Base-by-base conservation (phyloP, 1,140 invertebrate genomes). In the Drosophila virilis region DNA sequence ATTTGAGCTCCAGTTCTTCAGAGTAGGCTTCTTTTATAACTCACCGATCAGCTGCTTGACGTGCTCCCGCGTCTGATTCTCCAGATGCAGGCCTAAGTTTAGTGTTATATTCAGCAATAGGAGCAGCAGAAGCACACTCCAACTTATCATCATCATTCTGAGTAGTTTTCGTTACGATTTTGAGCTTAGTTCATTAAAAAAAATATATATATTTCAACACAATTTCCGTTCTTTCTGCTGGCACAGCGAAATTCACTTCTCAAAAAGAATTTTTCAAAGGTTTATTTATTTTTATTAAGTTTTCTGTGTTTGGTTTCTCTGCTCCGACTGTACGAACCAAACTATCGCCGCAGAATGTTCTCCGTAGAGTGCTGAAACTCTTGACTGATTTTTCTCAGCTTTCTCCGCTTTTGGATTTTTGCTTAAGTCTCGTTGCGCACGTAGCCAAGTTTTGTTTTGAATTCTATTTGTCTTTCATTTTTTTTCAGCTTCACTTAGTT, bases 341-440 rank as follows among this genome's bases (percentile, higher is more conserved):
- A 59, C 68, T 57, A 52, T 59, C 37, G 13, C 12, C 22, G 66
- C 52, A 71, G 79, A 83, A 77, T 77, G 73, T 77, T 83, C 66
- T 77, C 43, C 37, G 48, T 35, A 38, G 51, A 60, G 42, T 71
- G 46, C 38, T 32, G 37, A 48, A 70, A 7, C 48, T 57, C 32
- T 73, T 65, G 84, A 79, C 79, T 62, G 58, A 77, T 71, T 71
- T 65, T 88, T 74, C 84, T 58, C 55, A 43, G 73, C 79, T 89
- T 83, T 83, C 80, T 77, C 73, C 57, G 57, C 37, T 42, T 22
- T 48, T 55, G 38, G 6, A 8, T 50, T 51, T 65, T 67, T 33
- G 52, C 48, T 66, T 35, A 61, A 45, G 57, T 69, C 59, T 64
- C 50, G 67, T 61, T 67, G 37, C 60, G 73, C 83, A 88, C 83